Conservation (phyloP, 2,888 invertebrate species). For the Mechanitis messenoides region DNA sequence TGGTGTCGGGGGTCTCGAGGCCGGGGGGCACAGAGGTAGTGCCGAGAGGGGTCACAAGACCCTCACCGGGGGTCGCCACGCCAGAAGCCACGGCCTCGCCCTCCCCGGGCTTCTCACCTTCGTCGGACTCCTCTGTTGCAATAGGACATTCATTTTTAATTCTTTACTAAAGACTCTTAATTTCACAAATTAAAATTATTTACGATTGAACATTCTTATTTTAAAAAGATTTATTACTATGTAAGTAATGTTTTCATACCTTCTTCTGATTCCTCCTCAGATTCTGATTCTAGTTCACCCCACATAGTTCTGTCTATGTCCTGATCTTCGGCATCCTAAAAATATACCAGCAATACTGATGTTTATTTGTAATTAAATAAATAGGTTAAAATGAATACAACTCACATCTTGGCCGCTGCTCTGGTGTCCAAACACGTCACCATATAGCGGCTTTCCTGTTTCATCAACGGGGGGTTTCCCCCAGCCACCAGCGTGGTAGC, state of each 20-base stretch:
- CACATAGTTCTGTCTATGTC: conserved; percentile 95
- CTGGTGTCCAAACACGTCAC: conserved; percentile 97
- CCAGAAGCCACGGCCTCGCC: conserved; percentile 64
- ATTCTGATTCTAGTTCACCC: conserved; percentile 97
- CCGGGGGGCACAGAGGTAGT: conserved; percentile 94
- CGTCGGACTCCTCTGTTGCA: conserved; percentile 32
- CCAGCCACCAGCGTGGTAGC: conserved; percentile 99
- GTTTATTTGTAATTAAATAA: too few species aligned
- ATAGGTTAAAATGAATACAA: conserved; percentile 18
- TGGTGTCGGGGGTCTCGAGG: conserved; percentile 98
- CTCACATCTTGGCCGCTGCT: conserved; percentile 83
- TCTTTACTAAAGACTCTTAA: too few species aligned
- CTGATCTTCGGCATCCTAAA: conserved; percentile 62
- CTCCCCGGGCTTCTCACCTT: conserved; percentile 15
- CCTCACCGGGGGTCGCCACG: conserved; percentile 94
- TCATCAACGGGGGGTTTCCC: conserved; percentile 99
- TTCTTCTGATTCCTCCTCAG: conserved; percentile 84
- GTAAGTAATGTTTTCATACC: conserved; percentile 52
- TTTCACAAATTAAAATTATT: too few species aligned
- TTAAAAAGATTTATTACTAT: too few species aligned
- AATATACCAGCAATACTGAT: not conserved
- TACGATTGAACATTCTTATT: too few species aligned
- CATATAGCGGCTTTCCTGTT: conserved; percentile 97
- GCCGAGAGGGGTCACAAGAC: conserved; percentile 95
- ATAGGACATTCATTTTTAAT: too few species aligned